phyloP scores from a whole-genome alignment of 2,113 vertebrate species.

The Dromiciops gliroides region DNA sequence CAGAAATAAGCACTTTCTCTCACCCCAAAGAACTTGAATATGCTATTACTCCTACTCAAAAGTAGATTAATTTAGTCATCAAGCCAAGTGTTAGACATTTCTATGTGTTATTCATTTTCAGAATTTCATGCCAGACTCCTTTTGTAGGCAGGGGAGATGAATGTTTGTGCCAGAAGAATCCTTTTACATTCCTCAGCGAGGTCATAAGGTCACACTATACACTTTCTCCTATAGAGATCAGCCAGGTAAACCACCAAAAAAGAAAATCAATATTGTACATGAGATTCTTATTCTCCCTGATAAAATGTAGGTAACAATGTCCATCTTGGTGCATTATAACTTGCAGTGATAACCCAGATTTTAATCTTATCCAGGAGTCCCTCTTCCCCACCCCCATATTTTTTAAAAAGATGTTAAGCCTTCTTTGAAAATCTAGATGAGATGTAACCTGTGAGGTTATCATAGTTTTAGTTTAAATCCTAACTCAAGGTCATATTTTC shows the following conservation, averaged over 20 bases:
- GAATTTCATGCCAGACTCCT: constrained; percentile 32
- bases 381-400: too few species aligned
- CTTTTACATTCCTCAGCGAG: constrained; percentile 49
- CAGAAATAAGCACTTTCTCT: neutral
- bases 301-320: constrained; percentile 50
- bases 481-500: constrained; percentile 42
- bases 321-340: neutral
- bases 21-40: neutral
- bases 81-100: constrained; percentile 21
- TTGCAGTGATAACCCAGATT: neutral
- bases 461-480: constrained; percentile 13
- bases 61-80: constrained; percentile 47
- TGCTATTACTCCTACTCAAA: constrained; percentile 37
- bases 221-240: constrained; percentile 26
- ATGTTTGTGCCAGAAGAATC: constrained; percentile 45
- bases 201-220: neutral
- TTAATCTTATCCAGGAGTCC: constrained; percentile 37
- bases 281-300: constrained; percentile 34
- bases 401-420: constrained; percentile 23
- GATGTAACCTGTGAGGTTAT: constrained; percentile 24
- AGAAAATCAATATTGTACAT: constrained; percentile 50
- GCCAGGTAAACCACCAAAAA: constrained; percentile 28
- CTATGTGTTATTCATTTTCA: constrained; percentile 24
- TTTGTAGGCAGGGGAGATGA: constrained; percentile 28
- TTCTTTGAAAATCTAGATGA: neutral